Conservation (phyloP, 2,797 vertebrate species). For the Chaetophractus vellerosus region DNA sequence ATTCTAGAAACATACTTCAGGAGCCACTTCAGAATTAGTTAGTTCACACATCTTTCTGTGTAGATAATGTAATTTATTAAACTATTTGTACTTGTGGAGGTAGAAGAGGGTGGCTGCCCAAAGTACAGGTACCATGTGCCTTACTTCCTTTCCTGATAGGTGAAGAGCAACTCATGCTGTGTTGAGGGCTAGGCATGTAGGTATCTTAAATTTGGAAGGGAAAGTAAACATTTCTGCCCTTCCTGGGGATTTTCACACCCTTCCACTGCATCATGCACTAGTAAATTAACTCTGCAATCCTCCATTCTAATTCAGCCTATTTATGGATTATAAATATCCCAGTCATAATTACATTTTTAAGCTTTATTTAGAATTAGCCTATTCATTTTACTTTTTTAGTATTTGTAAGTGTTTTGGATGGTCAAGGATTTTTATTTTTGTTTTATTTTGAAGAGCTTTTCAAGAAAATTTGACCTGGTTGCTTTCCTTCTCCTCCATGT, state of each 20-base stretch:
- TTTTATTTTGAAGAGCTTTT: conserved; percentile 58
- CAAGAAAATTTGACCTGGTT: background rate
- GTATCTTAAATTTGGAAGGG: background rate
- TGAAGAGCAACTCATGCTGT: background rate
- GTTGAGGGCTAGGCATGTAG: background rate
- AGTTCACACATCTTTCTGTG: background rate
- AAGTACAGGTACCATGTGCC: background rate
- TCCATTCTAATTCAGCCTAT: background rate
- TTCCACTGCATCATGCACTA: background rate
- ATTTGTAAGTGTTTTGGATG: conserved; percentile 22
- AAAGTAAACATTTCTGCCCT: background rate
- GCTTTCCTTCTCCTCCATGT: conserved; percentile 15
- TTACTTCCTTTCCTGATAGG: background rate
- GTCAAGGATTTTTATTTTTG: background rate
- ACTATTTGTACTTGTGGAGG: background rate
- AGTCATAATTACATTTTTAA: background rate
- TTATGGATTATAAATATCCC: background rate
- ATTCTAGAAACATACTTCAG: background rate
- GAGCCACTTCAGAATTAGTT: conserved; percentile 37
- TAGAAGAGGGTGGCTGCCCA: background rate
- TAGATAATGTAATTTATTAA: background rate
- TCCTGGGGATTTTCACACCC: background rate
- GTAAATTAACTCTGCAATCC: background rate
- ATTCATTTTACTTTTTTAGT: background rate
- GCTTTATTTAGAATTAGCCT: conserved; percentile 12